Conservation (phyloP, 2,113 vertebrate genomes). For the Hippocampus abdominalis region DNA sequence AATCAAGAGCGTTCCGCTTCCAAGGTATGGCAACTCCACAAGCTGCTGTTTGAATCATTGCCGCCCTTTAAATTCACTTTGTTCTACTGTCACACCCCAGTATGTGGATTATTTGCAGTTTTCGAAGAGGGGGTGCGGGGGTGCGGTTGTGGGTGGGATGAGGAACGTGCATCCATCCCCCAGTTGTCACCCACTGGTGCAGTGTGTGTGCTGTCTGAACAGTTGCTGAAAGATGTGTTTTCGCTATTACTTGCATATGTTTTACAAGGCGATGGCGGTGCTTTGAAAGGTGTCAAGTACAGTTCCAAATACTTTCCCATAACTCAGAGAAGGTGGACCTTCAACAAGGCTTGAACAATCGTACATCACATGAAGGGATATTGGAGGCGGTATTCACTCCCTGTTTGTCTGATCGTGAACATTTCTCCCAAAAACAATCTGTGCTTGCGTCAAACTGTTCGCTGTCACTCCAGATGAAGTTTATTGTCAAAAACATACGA, state of each 20-base stretch:
- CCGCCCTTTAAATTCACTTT: background rate
- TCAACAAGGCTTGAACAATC: background rate
- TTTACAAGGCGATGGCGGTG: background rate
- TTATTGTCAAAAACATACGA: background rate
- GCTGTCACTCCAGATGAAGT: background rate
- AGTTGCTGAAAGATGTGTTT: background rate
- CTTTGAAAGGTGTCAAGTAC: background rate
- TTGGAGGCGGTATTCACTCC: background rate
- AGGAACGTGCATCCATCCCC: background rate
- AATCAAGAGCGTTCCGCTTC: slow-evolving; percentile 92
- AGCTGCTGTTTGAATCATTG: background rate
- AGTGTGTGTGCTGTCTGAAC: background rate
- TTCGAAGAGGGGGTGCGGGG: background rate
- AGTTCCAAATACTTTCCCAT: background rate
- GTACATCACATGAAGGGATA: background rate
- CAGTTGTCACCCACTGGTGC: background rate
- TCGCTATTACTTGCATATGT: background rate
- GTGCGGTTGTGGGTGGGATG: background rate
- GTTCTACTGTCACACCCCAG: background rate
- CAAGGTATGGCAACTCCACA: slow-evolving; percentile 77
- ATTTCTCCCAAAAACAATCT: background rate
- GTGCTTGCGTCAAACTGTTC: background rate
- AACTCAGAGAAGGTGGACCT: background rate
- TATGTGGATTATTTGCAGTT: slow-evolving; percentile 19
- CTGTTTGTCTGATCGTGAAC: background rate